These are phyloP conservation scores for Gambusia holbrooki DNA, from an alignment of 2,113 vertebrate genomes.

Conservation along the genomic window DNA sequence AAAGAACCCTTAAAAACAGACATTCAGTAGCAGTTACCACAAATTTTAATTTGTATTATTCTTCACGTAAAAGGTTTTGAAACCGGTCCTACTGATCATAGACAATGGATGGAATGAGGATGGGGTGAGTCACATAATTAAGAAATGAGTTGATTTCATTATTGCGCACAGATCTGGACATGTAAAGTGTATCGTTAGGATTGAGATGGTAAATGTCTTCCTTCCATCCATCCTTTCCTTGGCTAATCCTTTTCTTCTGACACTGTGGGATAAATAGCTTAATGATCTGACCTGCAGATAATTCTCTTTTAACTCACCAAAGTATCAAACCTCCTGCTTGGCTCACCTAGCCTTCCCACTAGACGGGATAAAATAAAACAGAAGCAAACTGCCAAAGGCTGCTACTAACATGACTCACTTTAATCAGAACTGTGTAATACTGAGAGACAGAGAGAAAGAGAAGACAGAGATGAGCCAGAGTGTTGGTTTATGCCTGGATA, in stretches of 20 bases:
- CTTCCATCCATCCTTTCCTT: slow-evolving; percentile 3
- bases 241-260: slow-evolving; percentile 28
- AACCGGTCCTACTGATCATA: slow-evolving; percentile 43
- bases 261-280: slow-evolving; percentile 36
- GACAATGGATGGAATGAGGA: not conserved
- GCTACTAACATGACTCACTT: slow-evolving; percentile 1
- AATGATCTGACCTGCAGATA: slow-evolving; percentile 48
- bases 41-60: not conserved
- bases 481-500: not conserved
- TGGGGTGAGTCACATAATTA: slow-evolving; percentile 10
- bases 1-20: not conserved
- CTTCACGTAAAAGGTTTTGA: not conserved
- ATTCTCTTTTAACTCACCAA: slow-evolving; percentile 41
- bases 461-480: not conserved
- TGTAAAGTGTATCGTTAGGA: slow-evolving; percentile 1
- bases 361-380: slow-evolving; percentile 35
- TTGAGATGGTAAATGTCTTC: slow-evolving; percentile 11
- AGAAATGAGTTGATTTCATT: slow-evolving; percentile 41
- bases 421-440: slow-evolving; percentile 8
- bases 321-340: slow-evolving; percentile 20
- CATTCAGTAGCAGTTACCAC: not conserved
- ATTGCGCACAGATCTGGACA: slow-evolving; percentile 10
- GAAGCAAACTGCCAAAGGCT: slow-evolving; percentile 11
- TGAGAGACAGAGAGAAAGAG: too few species aligned
- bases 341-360: slow-evolving; percentile 21